Base-by-base conservation (phyloP, 1,140 invertebrate species). In the Stegodyphus mimosarum region DNA sequence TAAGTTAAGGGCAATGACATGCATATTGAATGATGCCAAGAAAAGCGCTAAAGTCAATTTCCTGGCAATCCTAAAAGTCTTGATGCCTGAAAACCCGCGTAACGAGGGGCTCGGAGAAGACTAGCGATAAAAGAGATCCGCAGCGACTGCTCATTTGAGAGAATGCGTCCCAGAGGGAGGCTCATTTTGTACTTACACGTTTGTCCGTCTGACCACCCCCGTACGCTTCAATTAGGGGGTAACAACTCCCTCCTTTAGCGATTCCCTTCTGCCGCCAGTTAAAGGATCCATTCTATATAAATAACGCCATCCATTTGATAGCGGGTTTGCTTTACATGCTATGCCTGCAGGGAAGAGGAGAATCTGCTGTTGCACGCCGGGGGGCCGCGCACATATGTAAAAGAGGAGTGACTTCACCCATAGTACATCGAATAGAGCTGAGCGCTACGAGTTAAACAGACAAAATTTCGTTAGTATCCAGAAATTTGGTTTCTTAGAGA, bases 101-200 rank as follows among this genome's bases (percentile, higher is more conserved):
- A 72, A 72, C 69, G 79, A 72, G 66, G 53, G 63, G 15, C 11
- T 9, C 9, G 74, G 78, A 53, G 13, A 17, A n/a, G 51, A 66
- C 74, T 48, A 63, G n/a, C 69, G 79, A 81, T 81, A 81, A 72
- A 81, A 81, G 53, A 60, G 79, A 72, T 50, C 53, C 18, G 53
- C 79, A 63, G 53, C 60, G 64, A 51, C n/a, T 53, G 50, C 51
- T 52, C 51, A 71, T 81, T 73, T 67, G 15, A 63, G 70, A 51
- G 48, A 81, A 81, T 81, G 79, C 33, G 9, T 81, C 77, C 77
- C 73, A 64, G 72, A 9, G 53, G 79, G 79, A 66, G 79, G 51
- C 70, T 81, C 69, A 73, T 81, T 81, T n/a, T 17, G 69, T 73
- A 81, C 79, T 81, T 81, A 73, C 60, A 48, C 76, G 17, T 79